Conservation (phyloP, 1,140 invertebrate genomes). For the Euwallacea fornicatus region DNA sequence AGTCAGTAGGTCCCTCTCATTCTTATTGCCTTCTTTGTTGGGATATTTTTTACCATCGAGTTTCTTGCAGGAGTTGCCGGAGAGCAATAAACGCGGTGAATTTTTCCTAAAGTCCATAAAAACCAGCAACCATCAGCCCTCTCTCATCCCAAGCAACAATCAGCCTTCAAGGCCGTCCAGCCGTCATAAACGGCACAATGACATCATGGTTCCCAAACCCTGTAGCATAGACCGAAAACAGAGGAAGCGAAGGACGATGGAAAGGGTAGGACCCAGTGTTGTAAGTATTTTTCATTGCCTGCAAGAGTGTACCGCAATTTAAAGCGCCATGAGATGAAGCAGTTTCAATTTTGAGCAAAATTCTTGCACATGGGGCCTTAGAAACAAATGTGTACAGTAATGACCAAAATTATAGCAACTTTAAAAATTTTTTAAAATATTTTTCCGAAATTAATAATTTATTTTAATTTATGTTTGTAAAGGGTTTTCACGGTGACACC, state of each 20-base stretch:
- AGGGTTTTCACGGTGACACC: too few species aligned
- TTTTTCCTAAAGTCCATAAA: constrained; percentile 41
- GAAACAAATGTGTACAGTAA: too few species aligned
- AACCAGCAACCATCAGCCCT: constrained; percentile 21
- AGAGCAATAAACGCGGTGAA: constrained; percentile 42
- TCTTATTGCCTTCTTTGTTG: neutral
- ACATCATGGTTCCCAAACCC: constrained; percentile 37
- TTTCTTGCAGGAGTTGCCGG: constrained; percentile 47
- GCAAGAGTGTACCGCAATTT: neutral
- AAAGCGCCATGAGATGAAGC: too few species aligned
- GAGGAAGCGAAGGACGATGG: constrained; percentile 59
- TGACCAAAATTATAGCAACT: too few species aligned
- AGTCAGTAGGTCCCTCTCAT: constrained; percentile 43
- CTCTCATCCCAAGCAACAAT: constrained; percentile 3
- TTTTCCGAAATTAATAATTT: too few species aligned
- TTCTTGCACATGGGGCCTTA: too few species aligned
- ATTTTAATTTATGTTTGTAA: too few species aligned
- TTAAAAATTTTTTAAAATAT: too few species aligned
- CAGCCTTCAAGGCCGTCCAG: constrained; percentile 41
- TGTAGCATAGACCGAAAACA: constrained; percentile 51
- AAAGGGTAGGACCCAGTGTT: constrained; percentile 59
- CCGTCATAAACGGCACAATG: constrained; percentile 46
- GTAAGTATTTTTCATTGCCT: constrained; percentile 53
- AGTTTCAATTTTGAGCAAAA: too few species aligned
- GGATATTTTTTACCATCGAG: neutral